These are phyloP conservation scores for Branchinecta lynchi DNA, from an alignment of 1,140 invertebrate species.

Conservation along the genomic window DNA sequence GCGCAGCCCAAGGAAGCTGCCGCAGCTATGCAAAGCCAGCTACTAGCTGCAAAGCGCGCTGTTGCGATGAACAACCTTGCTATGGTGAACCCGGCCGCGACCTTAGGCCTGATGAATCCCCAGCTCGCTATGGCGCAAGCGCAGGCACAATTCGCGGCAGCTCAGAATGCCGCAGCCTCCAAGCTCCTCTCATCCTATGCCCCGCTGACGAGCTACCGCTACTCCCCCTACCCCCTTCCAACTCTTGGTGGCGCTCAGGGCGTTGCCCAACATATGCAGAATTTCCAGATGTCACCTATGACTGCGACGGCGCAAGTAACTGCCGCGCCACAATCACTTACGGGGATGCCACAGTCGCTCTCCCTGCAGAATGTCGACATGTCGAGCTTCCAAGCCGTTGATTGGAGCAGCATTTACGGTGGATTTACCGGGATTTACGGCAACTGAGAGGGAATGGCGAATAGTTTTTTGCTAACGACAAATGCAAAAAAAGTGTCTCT, in stretches of 20 bases:
- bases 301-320: conserved; percentile 37
- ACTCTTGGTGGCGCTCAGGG: conserved; percentile 26
- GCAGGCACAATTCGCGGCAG: conserved; percentile 35
- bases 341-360: conserved; percentile 20
- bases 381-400: conserved; percentile 74
- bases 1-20: conserved; percentile 73
- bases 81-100: conserved; percentile 17
- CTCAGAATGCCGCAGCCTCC: conserved; percentile 44
- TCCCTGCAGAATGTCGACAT: conserved; percentile 70
- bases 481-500: too few relatives aligned
- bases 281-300: conserved; percentile 27
- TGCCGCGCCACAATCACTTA: conserved; percentile 18
- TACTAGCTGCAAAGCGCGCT: conserved; percentile 48
- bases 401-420: conserved; percentile 75
- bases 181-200: conserved; percentile 50
- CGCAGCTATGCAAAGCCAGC: conserved; percentile 28
- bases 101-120: conserved; percentile 12
- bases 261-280: conserved; percentile 39
- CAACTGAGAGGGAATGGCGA: not conserved
- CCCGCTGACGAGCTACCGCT: conserved; percentile 48
- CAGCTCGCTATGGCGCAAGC: conserved; percentile 26
- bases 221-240: conserved; percentile 49
- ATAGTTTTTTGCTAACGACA: too few relatives aligned
- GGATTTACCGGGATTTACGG: not conserved
- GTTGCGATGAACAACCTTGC: conserved; percentile 47